phyloP scores from a whole-genome alignment of 2,888 invertebrate genomes.

The Caenorhabditis panamensis region DNA sequence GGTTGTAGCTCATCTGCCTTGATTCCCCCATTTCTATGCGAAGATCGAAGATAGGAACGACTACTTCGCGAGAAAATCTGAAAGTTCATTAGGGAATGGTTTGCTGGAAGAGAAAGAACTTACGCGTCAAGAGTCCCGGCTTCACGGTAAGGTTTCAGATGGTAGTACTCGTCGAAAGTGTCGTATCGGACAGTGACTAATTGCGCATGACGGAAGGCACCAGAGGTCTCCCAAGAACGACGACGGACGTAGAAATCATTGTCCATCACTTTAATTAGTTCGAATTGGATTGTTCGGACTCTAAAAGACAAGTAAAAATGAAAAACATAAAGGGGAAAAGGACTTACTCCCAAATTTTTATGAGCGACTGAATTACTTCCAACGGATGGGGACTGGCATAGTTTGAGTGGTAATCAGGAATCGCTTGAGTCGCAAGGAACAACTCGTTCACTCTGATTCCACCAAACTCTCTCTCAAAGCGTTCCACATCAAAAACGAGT shows the following conservation, averaged over 20 bases:
- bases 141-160: slow-evolving; percentile 12
- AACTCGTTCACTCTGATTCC: slow-evolving; percentile 18
- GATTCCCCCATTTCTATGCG: slow-evolving; percentile 12
- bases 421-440: slow-evolving; percentile 4
- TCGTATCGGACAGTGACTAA: neutral
- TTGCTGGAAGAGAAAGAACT: neutral
- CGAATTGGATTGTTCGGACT: slow-evolving; percentile 19
- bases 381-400: slow-evolving; percentile 24
- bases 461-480: slow-evolving; percentile 3
- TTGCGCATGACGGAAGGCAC: slow-evolving; percentile 9
- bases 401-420: slow-evolving; percentile 3
- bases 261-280: slow-evolving; percentile 26
- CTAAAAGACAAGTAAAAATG: neutral
- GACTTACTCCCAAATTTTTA: slow-evolving; percentile 39
- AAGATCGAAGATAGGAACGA: slow-evolving; percentile 32
- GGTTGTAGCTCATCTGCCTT: slow-evolving; percentile 8
- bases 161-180: neutral
- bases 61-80: neutral
- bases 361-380: slow-evolving; percentile 32
- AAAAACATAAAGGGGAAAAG: neutral
- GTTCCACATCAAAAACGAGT: slow-evolving; percentile 6
- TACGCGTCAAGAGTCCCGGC: slow-evolving; percentile 30
- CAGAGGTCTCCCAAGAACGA: slow-evolving; percentile 11
- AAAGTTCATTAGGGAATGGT: neutral
- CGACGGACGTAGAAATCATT: slow-evolving; percentile 28